A percentile compares a stretch with the other conserved stretches of the same genome.
Conservation (phyloP, 2,113 vertebrate genomes). For the Octodon degus region DNA sequence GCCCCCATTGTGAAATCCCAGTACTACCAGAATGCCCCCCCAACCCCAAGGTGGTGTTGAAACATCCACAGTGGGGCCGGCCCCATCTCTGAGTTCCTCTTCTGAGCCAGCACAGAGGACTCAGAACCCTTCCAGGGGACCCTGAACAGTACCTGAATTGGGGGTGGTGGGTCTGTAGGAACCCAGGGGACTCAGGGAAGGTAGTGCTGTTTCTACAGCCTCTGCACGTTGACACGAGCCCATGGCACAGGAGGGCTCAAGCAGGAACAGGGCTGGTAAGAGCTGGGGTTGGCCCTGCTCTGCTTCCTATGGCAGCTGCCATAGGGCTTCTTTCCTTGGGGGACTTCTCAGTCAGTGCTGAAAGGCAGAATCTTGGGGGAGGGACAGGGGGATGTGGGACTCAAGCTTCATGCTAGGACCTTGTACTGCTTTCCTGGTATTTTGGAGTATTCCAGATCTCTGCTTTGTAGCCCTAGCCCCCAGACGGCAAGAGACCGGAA, state of each 20-base stretch:
- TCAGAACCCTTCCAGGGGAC: not conserved
- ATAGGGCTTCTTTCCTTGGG: not conserved
- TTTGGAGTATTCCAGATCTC: not conserved
- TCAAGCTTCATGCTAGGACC: not conserved
- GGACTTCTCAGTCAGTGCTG: not conserved
- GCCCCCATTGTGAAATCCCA: constrained; percentile 51
- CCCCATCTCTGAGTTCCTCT: constrained; percentile 66
- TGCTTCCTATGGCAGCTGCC: not conserved
- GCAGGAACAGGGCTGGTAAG: no score
- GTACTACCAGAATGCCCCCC: not conserved
- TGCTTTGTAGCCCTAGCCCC: not conserved
- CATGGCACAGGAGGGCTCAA: no score
- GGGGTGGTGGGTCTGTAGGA: not conserved
- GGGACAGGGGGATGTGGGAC: not conserved
- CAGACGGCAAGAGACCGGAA: not conserved
- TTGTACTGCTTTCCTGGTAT: not conserved
- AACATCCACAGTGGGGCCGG: not conserved
- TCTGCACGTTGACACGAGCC: not conserved
- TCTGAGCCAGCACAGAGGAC: constrained; percentile 5
- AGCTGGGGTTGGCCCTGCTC: not conserved
- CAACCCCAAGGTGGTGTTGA: constrained; percentile 2
- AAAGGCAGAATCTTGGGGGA: not conserved
- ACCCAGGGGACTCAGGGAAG: not conserved
- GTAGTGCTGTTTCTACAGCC: not conserved
- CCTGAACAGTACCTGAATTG: not conserved